These are phyloP conservation scores for Brachionus manjavacas DNA, from an alignment of 1,140 invertebrate species.

Conservation along the genomic window DNA sequence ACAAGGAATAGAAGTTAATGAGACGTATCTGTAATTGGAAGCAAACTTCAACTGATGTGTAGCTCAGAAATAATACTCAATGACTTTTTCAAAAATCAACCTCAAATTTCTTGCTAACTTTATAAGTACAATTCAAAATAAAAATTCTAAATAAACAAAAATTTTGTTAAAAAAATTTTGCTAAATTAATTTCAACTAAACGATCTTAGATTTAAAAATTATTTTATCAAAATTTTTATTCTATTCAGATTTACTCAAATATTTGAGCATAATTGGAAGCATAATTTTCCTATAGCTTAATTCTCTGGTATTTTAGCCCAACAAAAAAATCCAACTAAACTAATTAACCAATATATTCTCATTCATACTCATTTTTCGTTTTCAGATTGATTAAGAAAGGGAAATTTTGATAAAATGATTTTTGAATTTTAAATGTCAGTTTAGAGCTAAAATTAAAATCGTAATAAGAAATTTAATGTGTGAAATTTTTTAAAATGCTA, in stretches of 20 bases:
- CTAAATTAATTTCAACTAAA: neutral
- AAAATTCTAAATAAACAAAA: neutral
- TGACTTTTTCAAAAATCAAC: neutral
- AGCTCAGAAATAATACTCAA: too few relatives aligned
- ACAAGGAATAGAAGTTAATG: too few relatives aligned
- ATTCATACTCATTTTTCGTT: neutral
- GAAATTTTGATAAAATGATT: neutral
- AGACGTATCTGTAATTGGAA: too few relatives aligned
- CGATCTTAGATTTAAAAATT: neutral
- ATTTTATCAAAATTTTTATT: neutral
- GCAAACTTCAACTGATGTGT: too few relatives aligned
- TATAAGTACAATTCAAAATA: neutral
- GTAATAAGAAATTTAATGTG: neutral
- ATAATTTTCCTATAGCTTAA: neutral
- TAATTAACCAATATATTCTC: neutral
- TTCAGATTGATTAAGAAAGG: neutral
- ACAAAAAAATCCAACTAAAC: neutral
- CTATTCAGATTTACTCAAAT: neutral
- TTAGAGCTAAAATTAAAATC: conserved; percentile 23
- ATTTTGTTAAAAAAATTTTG: neutral
- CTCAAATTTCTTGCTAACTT: neutral
- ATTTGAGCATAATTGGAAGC: conserved; percentile 21
- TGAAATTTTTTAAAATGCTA: conserved; percentile 2
- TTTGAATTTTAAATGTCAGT: neutral
- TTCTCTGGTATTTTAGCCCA: neutral